A percentile compares a stretch with the other conserved stretches of the same genome.
phyloP scores from a whole-genome alignment of 2,797 vertebrate genomes.

The Garrulus glandarius region DNA sequence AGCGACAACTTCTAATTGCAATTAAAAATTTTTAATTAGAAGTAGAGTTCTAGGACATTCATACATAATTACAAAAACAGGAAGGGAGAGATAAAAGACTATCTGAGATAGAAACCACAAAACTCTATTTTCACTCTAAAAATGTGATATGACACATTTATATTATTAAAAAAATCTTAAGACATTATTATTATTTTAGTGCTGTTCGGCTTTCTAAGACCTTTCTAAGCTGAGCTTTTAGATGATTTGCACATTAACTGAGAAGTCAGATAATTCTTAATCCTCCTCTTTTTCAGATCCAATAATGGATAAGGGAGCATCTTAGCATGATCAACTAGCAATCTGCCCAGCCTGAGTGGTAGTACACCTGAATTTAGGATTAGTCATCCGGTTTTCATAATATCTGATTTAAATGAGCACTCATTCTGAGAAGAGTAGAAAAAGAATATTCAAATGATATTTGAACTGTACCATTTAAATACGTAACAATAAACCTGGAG shows the following conservation, averaged over 20 bases:
- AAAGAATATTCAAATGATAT: constrained; percentile 36
- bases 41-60: constrained; percentile 28
- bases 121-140: constrained; percentile 50
- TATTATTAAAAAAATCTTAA: constrained; percentile 62
- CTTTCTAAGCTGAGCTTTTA: constrained; percentile 79
- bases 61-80: constrained; percentile 16
- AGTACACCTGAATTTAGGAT: constrained; percentile 85
- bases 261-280: constrained; percentile 95
- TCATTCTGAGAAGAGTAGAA: constrained; percentile 21
- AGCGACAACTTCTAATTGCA: constrained; percentile 56
- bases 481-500: background rate
- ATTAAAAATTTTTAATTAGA: constrained; percentile 30
- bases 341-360: constrained; percentile 87
- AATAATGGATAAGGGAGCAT: constrained; percentile 90
- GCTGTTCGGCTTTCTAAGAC: constrained; percentile 66
- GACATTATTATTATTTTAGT: constrained; percentile 72
- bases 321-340: constrained; percentile 91
- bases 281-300: constrained; percentile 92
- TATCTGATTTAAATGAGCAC: constrained; percentile 71
- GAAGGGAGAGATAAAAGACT: background rate
- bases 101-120: constrained; percentile 29
- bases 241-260: constrained; percentile 94
- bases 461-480: constrained; percentile 8
- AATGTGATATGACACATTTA: background rate
- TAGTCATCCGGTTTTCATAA: constrained; percentile 72